Evolutionary conservation across 2,113 vertebrate species (phyloP).

Genomic region (Struthidea cinerea): DNA sequence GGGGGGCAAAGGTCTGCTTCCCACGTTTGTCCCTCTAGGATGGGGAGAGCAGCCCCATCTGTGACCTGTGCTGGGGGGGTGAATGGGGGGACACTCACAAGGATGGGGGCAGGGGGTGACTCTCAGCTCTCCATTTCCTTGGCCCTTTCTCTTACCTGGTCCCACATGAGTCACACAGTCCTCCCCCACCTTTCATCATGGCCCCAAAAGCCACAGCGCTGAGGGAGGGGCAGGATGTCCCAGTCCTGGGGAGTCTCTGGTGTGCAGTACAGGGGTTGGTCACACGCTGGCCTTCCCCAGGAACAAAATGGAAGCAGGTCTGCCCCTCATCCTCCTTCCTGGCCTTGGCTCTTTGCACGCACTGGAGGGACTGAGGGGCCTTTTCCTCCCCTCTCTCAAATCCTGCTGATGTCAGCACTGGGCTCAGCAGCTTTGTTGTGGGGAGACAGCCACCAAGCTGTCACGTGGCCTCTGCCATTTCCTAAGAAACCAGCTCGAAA

Average conservation of each 20-base stretch:
- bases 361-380: rapidly evolving
- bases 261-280: not conserved
- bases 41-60: not conserved
- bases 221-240: not conserved
- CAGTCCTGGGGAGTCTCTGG: not conserved
- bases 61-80: not conserved
- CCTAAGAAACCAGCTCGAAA: not conserved
- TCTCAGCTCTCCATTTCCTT: not conserved
- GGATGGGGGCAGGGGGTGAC: too few relatives aligned
- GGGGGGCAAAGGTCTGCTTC: not conserved
- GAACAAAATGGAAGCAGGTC: not conserved
- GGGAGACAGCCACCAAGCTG: not conserved
- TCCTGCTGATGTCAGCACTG: not conserved
- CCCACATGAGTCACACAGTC: not conserved
- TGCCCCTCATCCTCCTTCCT: not conserved
- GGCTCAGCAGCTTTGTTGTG: not conserved
- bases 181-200: not conserved
- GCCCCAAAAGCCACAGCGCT: not conserved
- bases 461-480: not conserved
- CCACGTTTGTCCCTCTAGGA: rapidly evolving
- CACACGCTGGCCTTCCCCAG: not conserved
- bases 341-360: not conserved
- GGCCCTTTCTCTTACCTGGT: not conserved
- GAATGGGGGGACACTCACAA: too few relatives aligned
- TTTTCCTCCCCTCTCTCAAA: not conserved